phyloP scores from a whole-genome alignment of 2,113 vertebrate genomes.

The Elaphurus davidianus region DNA sequence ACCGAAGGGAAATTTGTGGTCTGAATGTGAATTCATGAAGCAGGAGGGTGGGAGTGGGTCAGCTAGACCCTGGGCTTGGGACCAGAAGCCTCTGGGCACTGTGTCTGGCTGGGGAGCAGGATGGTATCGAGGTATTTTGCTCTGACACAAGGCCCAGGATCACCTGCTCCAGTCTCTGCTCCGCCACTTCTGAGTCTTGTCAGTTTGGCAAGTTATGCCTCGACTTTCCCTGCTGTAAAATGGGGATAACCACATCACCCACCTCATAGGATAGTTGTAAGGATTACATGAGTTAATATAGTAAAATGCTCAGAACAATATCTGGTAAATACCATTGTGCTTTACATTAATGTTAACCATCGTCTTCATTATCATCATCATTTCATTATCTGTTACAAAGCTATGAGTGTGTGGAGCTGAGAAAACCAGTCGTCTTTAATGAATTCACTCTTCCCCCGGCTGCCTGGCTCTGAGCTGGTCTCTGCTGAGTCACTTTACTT shows the following conservation, averaged over 20 bases:
- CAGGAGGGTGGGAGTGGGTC: background rate
- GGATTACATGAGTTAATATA: background rate
- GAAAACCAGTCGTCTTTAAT: background rate
- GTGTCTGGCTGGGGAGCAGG: background rate
- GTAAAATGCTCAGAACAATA: background rate
- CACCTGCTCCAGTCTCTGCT: background rate
- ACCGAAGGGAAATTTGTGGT: background rate
- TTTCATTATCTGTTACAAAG: background rate
- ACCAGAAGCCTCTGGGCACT: background rate
- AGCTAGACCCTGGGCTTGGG: background rate
- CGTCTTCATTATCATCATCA: background rate
- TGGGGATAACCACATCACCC: background rate
- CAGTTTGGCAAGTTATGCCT: background rate
- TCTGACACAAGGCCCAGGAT: background rate
- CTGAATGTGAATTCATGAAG: background rate
- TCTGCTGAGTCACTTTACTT: background rate
- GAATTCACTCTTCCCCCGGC: background rate
- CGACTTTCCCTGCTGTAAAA: background rate
- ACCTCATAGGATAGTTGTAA: background rate
- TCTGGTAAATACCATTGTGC: background rate
- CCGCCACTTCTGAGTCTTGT: background rate
- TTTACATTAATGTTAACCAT: background rate
- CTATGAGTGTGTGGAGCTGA: background rate
- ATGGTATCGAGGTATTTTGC: background rate
- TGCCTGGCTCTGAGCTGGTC: background rate